These are phyloP conservation scores for Coelinius sp. DNA, from an alignment of 2,888 invertebrate species.

Conservation along the genomic window DNA sequence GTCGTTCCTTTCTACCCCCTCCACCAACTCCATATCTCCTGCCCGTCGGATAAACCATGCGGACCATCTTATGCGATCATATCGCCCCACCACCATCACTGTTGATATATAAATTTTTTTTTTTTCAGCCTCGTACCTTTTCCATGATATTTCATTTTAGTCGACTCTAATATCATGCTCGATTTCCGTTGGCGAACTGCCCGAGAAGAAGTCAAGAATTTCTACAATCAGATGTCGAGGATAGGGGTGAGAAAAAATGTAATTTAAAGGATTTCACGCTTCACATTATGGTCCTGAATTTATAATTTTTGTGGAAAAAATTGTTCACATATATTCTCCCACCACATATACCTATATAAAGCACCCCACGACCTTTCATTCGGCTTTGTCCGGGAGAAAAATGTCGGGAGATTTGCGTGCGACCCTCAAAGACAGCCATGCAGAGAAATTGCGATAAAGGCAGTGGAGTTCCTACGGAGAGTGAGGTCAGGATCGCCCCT, in stretches of 20 bases:
- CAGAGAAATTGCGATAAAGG: constrained; percentile 11
- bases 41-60: constrained; percentile 24
- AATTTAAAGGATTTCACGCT: constrained; percentile 2
- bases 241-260: not conserved
- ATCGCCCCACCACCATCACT: not conserved
- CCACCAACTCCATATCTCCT: constrained; percentile 27
- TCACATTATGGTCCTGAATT: not conserved
- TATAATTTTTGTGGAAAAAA: not conserved
- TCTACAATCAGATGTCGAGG: not conserved
- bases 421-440: constrained; percentile 8
- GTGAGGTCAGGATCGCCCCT: constrained; percentile 17
- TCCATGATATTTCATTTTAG: constrained; percentile 14
- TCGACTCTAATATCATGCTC: constrained; percentile 19
- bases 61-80: constrained; percentile 20
- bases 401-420: constrained; percentile 14
- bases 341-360: not conserved
- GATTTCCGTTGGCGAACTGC: constrained; percentile 13
- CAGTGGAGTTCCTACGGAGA: constrained; percentile 10
- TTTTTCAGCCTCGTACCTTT: not conserved
- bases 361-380: not conserved
- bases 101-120: constrained; percentile 2
- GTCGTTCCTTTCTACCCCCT: constrained; percentile 16
- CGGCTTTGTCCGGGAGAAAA: constrained; percentile 7
- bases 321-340: not conserved
- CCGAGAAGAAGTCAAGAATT: constrained; percentile 10